Conservation (phyloP, 2,888 invertebrate genomes). For the Graphium colonna region DNA sequence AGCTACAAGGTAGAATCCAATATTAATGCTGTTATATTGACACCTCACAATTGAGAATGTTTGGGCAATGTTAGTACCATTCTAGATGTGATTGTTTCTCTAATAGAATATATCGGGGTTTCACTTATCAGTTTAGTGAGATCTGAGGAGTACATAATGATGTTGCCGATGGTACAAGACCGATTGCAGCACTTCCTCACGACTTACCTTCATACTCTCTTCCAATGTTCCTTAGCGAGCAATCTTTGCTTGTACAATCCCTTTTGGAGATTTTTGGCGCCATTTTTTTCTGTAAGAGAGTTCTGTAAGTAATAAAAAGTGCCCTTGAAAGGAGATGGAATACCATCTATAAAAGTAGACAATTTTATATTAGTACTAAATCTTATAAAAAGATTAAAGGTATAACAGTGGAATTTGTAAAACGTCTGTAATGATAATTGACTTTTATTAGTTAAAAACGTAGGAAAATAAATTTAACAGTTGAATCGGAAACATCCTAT, state of each 20-base stretch:
- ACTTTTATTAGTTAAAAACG: too few species aligned
- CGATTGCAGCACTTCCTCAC: conserved; percentile 58
- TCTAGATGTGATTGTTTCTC: background rate
- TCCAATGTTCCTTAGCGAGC: conserved; percentile 43
- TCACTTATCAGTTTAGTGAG: conserved; percentile 52
- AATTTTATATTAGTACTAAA: too few species aligned
- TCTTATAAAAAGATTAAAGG: too few species aligned
- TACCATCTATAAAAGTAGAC: too few species aligned
- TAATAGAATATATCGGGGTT: conserved; percentile 53
- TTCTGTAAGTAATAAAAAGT: conserved; percentile 39
- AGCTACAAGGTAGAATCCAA: conserved; percentile 16
- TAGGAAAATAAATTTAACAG: too few species aligned
- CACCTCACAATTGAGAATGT: background rate
- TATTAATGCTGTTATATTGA: conserved; percentile 4
- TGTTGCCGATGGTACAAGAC: conserved; percentile 55
- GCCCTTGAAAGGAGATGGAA: too few species aligned
- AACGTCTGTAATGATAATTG: too few species aligned
- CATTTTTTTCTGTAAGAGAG: too few species aligned
- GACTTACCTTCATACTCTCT: conserved; percentile 56
- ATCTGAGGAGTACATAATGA: conserved; percentile 60
- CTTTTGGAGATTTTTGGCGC: conserved; percentile 48
- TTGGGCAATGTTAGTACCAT: background rate
- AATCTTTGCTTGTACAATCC: conserved; percentile 40
- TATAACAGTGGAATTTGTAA: too few species aligned
- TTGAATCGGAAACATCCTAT: too few species aligned